phyloP scores from a whole-genome alignment of 2,888 invertebrate species.

The Hypselothyrea guttata region DNA sequence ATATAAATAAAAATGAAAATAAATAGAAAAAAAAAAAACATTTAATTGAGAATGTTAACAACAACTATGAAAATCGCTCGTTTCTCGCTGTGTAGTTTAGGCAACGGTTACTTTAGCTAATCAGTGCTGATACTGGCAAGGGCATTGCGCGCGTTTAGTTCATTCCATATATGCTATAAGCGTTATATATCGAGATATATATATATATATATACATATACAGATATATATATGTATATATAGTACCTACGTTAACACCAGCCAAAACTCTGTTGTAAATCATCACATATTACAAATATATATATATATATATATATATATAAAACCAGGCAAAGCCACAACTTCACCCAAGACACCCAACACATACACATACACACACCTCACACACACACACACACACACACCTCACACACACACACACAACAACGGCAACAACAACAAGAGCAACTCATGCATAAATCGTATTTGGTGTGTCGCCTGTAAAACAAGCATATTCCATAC shows the following conservation, averaged over 20 bases:
- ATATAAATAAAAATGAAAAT: slow-evolving; percentile 10
- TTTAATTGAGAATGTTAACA: not conserved
- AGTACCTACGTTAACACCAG: slow-evolving; percentile 8
- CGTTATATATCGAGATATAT: slow-evolving; percentile 24
- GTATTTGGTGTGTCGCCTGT: slow-evolving; percentile 45
- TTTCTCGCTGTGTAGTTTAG: too few species aligned
- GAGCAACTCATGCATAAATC: slow-evolving; percentile 50
- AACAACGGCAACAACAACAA: slow-evolving; percentile 7
- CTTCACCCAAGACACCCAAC: slow-evolving; percentile 26
- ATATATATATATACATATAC: slow-evolving; percentile 8
- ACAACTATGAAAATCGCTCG: too few species aligned
- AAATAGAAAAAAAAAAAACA: slow-evolving; percentile 5
- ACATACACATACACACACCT: slow-evolving; percentile 12
- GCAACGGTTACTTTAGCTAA: slow-evolving; percentile 28
- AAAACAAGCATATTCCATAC: slow-evolving; percentile 36
- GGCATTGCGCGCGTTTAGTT: slow-evolving; percentile 62
- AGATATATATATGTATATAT: slow-evolving; percentile 23
- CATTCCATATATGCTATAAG: slow-evolving; percentile 42
- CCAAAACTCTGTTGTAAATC: slow-evolving; percentile 55
- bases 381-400: slow-evolving; percentile 8
- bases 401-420: slow-evolving; percentile 14
- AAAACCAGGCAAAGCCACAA: slow-evolving; percentile 15
- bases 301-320: too few species aligned
- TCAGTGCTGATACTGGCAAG: slow-evolving; percentile 33
- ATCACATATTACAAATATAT: slow-evolving; percentile 33